Evolutionary conservation across 2,113 vertebrate genomes (phyloP), one percentile per base, ranked within the genome.

Genomic region (Suncus etruscus): DNA sequence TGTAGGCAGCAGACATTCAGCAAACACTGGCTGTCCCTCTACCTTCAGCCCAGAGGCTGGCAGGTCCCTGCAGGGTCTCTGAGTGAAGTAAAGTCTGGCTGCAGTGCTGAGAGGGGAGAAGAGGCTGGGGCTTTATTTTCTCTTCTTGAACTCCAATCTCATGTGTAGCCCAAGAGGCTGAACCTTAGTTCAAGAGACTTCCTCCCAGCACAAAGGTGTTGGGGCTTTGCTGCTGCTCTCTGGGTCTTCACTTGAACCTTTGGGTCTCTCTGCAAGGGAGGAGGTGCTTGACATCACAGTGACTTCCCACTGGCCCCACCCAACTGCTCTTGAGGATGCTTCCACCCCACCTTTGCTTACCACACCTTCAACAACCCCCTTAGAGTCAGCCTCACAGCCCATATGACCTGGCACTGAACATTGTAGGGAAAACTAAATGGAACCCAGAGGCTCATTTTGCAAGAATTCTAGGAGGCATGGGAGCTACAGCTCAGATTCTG

Each of bases 241-340:
- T 8, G 47, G 0, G 4, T 9, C 45, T 51, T 1, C 0, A 1
- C 29, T 0, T 7, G 12, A n/a, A 8, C 61, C 14, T 16, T 3
- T 11, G 8, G 6, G 39, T 15, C 5, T 47, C 24, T 47, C 16
- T 7, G 24, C 22, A 48, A 2, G 27, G 24, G 45, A 61, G 12
- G 4, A 31, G 32, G 8, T 1, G 0, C 12, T 0, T 14, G 61
- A 1, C 14, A 16, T 51, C 66, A n/a, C 6, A 27, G 39, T 54
- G 24, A 3, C 11, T 66, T 48, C 32, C 58, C 66, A 11, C 32
- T 8, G 1, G 2, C 8, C 86, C 24, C 18, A 6, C 12, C 6
- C 11, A 51, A 45, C 1, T 11, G 25, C 48, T 66, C 12, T 10
- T 48, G 29, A 27, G 1, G 29, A 70, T 32, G 3, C 27, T n/a